Base-by-base conservation (phyloP, 2,888 invertebrate genomes). In the Ophion ellenae region DNA sequence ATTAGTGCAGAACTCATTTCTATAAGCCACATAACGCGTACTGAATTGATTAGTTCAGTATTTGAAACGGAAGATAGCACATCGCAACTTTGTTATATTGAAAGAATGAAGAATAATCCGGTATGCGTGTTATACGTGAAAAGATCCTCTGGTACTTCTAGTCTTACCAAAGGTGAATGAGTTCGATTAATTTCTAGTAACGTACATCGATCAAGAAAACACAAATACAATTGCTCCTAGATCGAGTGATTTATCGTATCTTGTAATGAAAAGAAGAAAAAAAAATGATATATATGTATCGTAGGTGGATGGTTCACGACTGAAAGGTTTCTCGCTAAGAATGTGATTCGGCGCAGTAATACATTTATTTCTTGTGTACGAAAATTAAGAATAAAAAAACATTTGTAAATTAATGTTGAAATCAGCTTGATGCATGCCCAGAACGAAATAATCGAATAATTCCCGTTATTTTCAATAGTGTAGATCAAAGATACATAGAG, bases 71-170 rank as follows among this genome's bases (percentile, higher is more conserved):
- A 24, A 47, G 67, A 73, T 80, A 61, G 63, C 79, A 67, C 79
- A 67, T 77, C 36, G 67, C 40, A 80, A 83, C 20, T 77, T 83
- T 86, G 73, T 67, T 73, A 83, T 53, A 17, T 40, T 57, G 73
- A 61, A 59, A 71, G 47, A 70, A 71, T 14, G 63, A 69, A 47
- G 53, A 81, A 24, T 20, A 47, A 76, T 80, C 83, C 84, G 84
- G 81, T 67, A 84, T 87, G 83, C 84, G 88, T 88, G 83, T 85
- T 17, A 53, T 86, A 86, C 77, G 78, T 85, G 83, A 86, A 83
- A 80, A 67, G 24, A 88, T 85, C 84, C 88, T 89, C 84, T 89
- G 88, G 88, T 89, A 89, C 86, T 88, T 89, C 88, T 89, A 90
- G 89, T 90, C 89, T 88, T 89, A 85, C 88, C 86, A 86, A 87